Evolutionary conservation across 2,113 vertebrate genomes (phyloP), one percentile per base, ranked within the genome.

Genomic region (Plectropomus leopardus): DNA sequence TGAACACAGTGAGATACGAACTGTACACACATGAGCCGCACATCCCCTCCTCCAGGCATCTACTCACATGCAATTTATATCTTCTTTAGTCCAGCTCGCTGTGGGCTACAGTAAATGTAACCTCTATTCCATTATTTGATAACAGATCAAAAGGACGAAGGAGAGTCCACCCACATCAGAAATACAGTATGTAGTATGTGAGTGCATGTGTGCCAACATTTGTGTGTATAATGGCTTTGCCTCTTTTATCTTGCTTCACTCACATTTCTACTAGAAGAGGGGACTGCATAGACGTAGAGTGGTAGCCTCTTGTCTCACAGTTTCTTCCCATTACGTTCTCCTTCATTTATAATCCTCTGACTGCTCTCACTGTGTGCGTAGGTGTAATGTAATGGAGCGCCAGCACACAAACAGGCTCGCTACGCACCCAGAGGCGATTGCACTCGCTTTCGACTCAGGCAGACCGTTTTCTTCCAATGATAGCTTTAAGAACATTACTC

Each of bases 281-380:
- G 54, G 26, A 72, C 67, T 73, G 34, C 69, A 71, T 28, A 80
- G 74, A 83, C 47, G n/a, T 0, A 8, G n/a, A 82, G 40, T 61
- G 51, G 34, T 32, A 17, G 55, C 75, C 66, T 86, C 36, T 85
- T 69, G 77, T 85, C 79, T 80, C 65, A 15, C 60, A 72, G 89
- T 78, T 85, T 68, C 84, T 86, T 82, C 71, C 84, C 72, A 88
- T 91, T 84, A 85, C 54, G 3, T 45, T 75, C 74, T 85, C 83
- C 77, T 80, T 88, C 86, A 92, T 92, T 88, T 92, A 70, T 89
- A 92, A 91, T 89, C 88, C 81, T 85, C 51, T 77, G 87, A 86
- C 78, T 82, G 81, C 86, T 88, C 59, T 76, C 66, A 16, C 84
- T 82, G 80, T 74, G 89, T 68, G 88, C 64, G 91, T 91, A 84